Conservation (phyloP, 2,113 vertebrate species). For the Willisornis vidua region DNA sequence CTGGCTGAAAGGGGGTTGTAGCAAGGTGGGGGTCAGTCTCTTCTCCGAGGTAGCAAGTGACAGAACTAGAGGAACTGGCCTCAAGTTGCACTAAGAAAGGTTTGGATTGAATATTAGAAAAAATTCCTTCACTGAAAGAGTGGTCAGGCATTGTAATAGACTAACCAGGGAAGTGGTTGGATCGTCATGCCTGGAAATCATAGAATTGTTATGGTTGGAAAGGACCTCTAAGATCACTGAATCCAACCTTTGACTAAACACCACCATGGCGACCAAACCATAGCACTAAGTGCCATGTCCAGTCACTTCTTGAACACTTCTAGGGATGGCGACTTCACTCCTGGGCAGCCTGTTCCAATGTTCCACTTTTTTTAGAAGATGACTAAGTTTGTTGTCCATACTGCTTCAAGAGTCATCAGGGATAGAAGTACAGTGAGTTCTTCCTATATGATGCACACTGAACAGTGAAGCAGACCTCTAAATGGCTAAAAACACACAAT, state of each 20-base stretch:
- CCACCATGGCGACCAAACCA: neutral
- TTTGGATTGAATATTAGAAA: neutral
- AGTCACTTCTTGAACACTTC: neutral
- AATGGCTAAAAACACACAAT: neutral
- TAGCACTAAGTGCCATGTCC: rapidly evolving
- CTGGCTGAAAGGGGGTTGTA: neutral
- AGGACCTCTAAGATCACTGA: neutral
- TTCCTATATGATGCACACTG: neutral
- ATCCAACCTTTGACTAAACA: neutral
- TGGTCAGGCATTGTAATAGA: neutral
- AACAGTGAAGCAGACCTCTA: neutral
- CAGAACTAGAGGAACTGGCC: neutral
- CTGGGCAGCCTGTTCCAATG: neutral
- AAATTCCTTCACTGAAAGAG: neutral
- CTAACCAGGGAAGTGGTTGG: neutral
- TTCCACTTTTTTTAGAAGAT: neutral
- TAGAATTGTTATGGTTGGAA: neutral
- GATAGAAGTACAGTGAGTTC: neutral
- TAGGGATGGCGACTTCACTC: neutral
- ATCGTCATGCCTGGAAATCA: neutral
- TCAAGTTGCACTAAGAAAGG: neutral
- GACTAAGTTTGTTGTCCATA: neutral
- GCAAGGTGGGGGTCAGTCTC: neutral
- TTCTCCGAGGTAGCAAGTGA: neutral
- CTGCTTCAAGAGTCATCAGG: neutral